Percentiles rank a stretch among this genome's conserved stretches.
Evolutionary conservation across 2,797 vertebrate species (phyloP).

Genomic region (Danio albolineatus): DNA sequence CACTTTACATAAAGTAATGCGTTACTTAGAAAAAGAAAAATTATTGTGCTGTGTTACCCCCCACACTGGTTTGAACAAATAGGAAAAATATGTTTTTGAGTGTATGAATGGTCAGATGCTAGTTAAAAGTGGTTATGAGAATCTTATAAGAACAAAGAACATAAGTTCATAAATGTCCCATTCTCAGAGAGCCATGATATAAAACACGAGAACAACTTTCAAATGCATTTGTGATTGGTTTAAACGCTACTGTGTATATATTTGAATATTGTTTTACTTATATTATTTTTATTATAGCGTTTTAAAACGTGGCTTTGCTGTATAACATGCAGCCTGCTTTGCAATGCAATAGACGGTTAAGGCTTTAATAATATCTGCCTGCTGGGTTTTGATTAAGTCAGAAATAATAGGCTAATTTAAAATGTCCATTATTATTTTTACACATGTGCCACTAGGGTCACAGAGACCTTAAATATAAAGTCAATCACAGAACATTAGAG

Average conservation of each 20-base stretch:
- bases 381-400: constrained; percentile 1
- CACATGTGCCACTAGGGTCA: constrained; percentile 24
- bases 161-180: no score
- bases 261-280: neutral
- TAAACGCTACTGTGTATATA: neutral
- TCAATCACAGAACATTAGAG: constrained; percentile 4
- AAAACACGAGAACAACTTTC: neutral
- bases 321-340: constrained; percentile 7
- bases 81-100: no score
- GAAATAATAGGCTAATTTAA: constrained; percentile 19
- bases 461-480: neutral
- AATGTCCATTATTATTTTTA: constrained; percentile 16
- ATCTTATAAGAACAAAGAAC: no score
- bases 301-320: neutral
- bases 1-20: no score
- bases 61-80: no score
- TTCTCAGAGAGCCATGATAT: no score
- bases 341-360: neutral
- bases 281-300: neutral
- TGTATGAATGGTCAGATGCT: no score
- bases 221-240: neutral
- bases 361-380: constrained; percentile 11
- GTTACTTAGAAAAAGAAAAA: no score
- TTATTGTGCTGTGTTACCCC: no score
- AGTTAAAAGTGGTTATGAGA: no score